These are phyloP conservation scores for Carposina sasakii DNA, from an alignment of 1,140 invertebrate genomes.

Conservation along the genomic window DNA sequence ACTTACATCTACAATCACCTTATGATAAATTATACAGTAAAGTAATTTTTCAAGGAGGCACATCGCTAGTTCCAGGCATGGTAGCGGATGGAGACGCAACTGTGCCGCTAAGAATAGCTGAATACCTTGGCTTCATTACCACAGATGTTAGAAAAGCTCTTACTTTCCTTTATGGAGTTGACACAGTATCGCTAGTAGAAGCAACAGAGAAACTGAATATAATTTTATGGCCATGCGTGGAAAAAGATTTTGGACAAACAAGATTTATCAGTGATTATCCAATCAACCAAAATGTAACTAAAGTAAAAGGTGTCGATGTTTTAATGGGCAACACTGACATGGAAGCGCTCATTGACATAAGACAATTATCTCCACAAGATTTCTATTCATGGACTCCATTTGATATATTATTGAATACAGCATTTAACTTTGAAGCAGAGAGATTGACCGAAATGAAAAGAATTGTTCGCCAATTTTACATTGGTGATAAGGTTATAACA, in stretches of 20 bases:
- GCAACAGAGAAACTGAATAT: conserved; percentile 7
- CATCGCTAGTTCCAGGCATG: conserved; percentile 6
- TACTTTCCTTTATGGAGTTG: conserved; percentile 10
- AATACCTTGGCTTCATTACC: conserved; percentile 15
- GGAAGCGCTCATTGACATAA: conserved; percentile 23
- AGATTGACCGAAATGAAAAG: conserved; percentile 14
- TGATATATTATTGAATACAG: conserved; percentile 7
- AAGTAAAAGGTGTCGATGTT: conserved; percentile 27
- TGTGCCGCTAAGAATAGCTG: conserved; percentile 12
- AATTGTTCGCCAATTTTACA: conserved; percentile 26
- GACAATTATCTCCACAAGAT: background rate
- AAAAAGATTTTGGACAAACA: conserved; percentile 17
- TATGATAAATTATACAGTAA: conserved; percentile 16
- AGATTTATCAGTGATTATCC: conserved; percentile 32
- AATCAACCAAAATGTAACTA: conserved; percentile 18
- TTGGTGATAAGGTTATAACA: conserved; percentile 24
- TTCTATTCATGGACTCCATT: conserved; percentile 6
- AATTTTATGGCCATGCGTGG: conserved; percentile 17
- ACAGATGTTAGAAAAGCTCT: conserved; percentile 15
- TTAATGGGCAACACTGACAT: conserved; percentile 33
- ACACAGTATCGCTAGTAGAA: conserved; percentile 13
- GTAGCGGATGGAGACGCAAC: conserved; percentile 2
- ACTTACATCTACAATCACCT: conserved; percentile 24
- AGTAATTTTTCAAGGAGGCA: conserved; percentile 19
- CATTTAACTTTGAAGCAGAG: conserved; percentile 20